Evolutionary conservation across 2,797 vertebrate species (phyloP).

Genomic region (Synanceia verrucosa): DNA sequence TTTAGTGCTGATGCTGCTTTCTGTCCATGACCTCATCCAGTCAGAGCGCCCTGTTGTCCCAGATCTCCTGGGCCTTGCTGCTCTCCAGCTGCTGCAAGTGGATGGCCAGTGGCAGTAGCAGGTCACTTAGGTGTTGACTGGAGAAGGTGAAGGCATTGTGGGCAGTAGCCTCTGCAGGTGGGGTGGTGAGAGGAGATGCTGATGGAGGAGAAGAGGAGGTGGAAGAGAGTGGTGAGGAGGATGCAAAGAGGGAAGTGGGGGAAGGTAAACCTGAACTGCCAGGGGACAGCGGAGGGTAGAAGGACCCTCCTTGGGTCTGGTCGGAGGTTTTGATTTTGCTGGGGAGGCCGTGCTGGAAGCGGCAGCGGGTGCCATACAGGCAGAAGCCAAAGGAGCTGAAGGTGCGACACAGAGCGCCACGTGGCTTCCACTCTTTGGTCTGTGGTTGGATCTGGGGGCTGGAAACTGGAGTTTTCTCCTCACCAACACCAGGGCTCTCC

Average conservation of each 20-base stretch:
- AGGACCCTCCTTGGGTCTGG: not conserved
- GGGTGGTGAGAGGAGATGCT: slow-evolving; percentile 60
- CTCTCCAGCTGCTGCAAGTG: slow-evolving; percentile 81
- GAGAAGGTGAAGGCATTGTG: slow-evolving; percentile 85
- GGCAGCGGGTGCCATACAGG: slow-evolving; percentile 83
- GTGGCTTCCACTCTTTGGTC: slow-evolving; percentile 69
- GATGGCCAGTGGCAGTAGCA: slow-evolving; percentile 82
- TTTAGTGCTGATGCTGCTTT: slow-evolving; percentile 11
- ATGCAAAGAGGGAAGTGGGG: slow-evolving; percentile 48
- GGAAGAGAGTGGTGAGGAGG: slow-evolving; percentile 47
- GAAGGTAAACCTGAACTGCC: slow-evolving; percentile 61
- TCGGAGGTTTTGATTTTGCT: slow-evolving; percentile 43
- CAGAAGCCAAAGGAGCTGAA: slow-evolving; percentile 84
- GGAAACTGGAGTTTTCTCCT: not conserved
- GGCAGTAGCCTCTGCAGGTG: slow-evolving; percentile 51
- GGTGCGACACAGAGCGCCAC: slow-evolving; percentile 75
- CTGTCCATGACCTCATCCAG: accelerated
- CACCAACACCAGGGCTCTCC: not conserved
- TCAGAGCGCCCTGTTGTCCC: slow-evolving; percentile 63
- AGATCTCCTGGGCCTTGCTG: slow-evolving; percentile 58
- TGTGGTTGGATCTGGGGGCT: slow-evolving; percentile 22
- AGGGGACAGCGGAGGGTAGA: slow-evolving; percentile 23
- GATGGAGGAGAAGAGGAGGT: slow-evolving; percentile 66
- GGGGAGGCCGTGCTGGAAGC: slow-evolving; percentile 82
- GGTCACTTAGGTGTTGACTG: slow-evolving; percentile 81